These are phyloP conservation scores for Parasteatoda lunata DNA, from an alignment of 2,888 invertebrate species.

Conservation along the genomic window DNA sequence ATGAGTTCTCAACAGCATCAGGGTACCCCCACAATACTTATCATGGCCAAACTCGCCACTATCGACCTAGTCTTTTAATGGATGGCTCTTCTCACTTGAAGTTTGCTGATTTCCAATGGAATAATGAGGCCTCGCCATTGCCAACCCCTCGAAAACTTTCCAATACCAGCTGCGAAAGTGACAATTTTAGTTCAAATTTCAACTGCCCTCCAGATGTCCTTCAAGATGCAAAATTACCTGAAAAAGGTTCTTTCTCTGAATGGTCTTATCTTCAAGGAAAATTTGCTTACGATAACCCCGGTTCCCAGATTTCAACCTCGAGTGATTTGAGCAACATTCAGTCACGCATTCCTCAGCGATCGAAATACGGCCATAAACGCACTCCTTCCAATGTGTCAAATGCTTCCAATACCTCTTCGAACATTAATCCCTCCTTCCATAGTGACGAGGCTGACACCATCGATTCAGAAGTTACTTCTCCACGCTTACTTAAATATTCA, in stretches of 20 bases:
- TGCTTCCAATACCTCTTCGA: constrained; percentile 76
- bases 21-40: constrained; percentile 90
- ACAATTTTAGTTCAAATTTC: constrained; percentile 72
- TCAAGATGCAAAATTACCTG: constrained; percentile 36
- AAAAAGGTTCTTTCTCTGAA: constrained; percentile 68
- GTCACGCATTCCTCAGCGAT: constrained; percentile 64
- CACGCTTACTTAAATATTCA: constrained; percentile 62
- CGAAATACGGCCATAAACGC: constrained; percentile 80
- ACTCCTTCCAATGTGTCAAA: constrained; percentile 86
- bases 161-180: constrained; percentile 82
- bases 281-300: constrained; percentile 71
- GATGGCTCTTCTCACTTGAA: constrained; percentile 77
- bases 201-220: constrained; percentile 32
- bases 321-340: constrained; percentile 70
- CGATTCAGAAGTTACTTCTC: constrained; percentile 37
- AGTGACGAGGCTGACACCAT: constrained; percentile 79
- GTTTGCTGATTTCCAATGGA: constrained; percentile 82
- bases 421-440: constrained; percentile 80
- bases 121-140: constrained; percentile 74
- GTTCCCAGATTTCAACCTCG: constrained; percentile 51
- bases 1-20: constrained; percentile 78
- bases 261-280: constrained; percentile 72
- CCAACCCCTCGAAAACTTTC: constrained; percentile 84
- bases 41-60: constrained; percentile 87
- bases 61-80: constrained; percentile 72